A percentile compares a stretch with the other conserved stretches of the same genome.
Conservation (phyloP, 2,797 vertebrate species). For the Poeciliopsis turneri region DNA sequence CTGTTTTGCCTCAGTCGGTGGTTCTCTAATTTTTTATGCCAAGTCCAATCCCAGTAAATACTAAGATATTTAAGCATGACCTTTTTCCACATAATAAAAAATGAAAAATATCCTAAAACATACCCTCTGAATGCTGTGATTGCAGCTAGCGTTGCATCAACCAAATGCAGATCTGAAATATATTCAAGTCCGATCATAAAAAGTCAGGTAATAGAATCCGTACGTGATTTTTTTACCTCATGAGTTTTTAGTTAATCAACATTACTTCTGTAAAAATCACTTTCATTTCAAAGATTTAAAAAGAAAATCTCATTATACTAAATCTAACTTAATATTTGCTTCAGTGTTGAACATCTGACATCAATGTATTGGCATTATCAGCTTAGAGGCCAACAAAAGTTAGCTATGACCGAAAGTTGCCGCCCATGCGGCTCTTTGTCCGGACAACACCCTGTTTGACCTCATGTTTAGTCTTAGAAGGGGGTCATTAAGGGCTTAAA, state of each 20-base stretch:
- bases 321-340: neutral
- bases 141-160: neutral
- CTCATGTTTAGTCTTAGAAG: conserved; percentile 73
- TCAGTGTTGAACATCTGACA: conserved; percentile 4
- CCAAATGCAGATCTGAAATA: neutral
- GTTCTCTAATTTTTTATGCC: neutral
- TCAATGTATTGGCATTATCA: conserved; percentile 16
- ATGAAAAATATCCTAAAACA: neutral
- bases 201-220: neutral
- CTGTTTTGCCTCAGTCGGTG: neutral
- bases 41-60: neutral
- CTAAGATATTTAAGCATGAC: neutral
- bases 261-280: neutral
- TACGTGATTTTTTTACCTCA: neutral
- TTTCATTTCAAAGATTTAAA: neutral
- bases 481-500: conserved; percentile 70
- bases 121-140: neutral
- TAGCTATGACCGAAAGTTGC: conserved; percentile 23
- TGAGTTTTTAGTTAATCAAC: neutral
- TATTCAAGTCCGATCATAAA: neutral
- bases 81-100: neutral
- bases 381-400: conserved; percentile 7
- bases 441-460: conserved; percentile 68
- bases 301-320: neutral
- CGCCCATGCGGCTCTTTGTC: conserved; percentile 43